Conservation (phyloP, 2,888 invertebrate genomes). For the Polymixis lichenea region DNA sequence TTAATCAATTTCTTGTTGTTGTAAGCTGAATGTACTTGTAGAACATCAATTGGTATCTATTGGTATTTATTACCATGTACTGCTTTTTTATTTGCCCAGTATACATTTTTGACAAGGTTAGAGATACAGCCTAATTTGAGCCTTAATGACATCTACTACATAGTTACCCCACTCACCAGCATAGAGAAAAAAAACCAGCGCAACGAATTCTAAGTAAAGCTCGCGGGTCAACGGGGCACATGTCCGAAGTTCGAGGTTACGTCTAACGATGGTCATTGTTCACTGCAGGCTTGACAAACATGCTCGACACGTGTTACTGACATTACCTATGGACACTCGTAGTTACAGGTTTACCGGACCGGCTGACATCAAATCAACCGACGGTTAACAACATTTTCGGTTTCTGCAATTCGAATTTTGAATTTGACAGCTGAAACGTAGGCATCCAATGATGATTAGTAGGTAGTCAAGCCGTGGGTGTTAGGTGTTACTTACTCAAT, state of each 20-base stretch:
- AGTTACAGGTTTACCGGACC: slow-evolving; percentile 14
- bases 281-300: slow-evolving; percentile 68
- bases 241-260: slow-evolving; percentile 52
- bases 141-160: neutral
- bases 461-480: slow-evolving; percentile 14
- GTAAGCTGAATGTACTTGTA: too few relatives aligned
- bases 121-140: neutral
- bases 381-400: neutral
- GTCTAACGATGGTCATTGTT: slow-evolving; percentile 84
- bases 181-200: slow-evolving; percentile 15
- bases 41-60: neutral
- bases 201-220: slow-evolving; percentile 69
- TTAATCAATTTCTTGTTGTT: too few relatives aligned
- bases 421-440: slow-evolving; percentile 38
- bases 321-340: slow-evolving; percentile 15
- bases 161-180: neutral
- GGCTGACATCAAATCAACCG: slow-evolving; percentile 23
- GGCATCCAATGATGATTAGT: slow-evolving; percentile 3
- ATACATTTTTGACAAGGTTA: neutral
- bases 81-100: neutral
- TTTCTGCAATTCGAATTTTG: slow-evolving; percentile 19
- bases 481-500: slow-evolving; percentile 29
- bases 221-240: slow-evolving; percentile 74
- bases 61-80: too few relatives aligned
- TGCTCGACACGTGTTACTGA: slow-evolving; percentile 37